Evolutionary conservation across 2,888 invertebrate species (phyloP), one percentile per base, ranked within the genome.

Genomic region (Clivina fossor): DNA sequence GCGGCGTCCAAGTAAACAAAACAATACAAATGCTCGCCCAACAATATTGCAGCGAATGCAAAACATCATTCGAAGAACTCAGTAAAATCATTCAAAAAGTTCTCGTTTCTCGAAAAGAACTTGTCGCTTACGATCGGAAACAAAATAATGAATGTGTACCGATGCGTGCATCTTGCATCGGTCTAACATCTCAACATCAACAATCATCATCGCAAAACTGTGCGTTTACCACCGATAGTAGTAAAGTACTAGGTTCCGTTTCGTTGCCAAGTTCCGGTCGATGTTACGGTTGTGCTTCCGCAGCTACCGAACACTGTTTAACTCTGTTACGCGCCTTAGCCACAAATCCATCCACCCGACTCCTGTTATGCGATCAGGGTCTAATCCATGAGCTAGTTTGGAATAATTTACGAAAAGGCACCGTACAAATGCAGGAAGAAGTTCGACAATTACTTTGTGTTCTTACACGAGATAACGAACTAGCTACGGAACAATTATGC

Each of bases 21-120:
- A 90, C 92, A 46, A 96, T 97, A 65, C 96, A 97, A 71, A 83
- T 92, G 62, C 78, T 97, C 32, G 96, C 96, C 2, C 93, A 94
- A 72, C 91, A 93, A 69, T 97, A 97, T 74, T 94, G 95, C 71
- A 88, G 86, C 40, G 97, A 98, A 66, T 96, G 95, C 70, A 93
- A 93, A 71, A 86, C 88, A 3, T 90, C 93, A 4, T 97, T 96
- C 72, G 97, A 97, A 69, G 97, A 97, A 69, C 80, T 98, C 1
- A 94, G 88, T 68, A 89, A 89, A 74, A 88, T 89, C 60, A 89
- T 89, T 63, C 88, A 94, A 79, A 88, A 91, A 70, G 94, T 96
- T 16, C 78, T 94, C 61, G 94, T 96, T 0, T 94, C 93, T 69
- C 80, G 91, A 18, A 86, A 90, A 66, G 95, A 96, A 71, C 75